Conservation (phyloP, 2,797 vertebrate genomes). For the Apodemus agrarius region DNA sequence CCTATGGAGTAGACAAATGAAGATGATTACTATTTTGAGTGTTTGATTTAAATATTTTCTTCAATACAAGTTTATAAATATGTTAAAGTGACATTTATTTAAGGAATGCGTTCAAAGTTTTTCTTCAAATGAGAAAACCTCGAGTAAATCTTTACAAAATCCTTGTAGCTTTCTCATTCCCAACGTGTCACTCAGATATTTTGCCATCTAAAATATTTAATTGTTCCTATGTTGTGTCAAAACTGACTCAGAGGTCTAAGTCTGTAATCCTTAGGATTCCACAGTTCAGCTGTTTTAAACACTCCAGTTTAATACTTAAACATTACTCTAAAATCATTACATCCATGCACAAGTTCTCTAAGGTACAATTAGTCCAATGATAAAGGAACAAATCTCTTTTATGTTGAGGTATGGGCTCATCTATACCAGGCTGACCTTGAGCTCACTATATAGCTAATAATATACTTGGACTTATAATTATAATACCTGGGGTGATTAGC, state of each 20-base stretch:
- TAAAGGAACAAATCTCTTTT: background rate
- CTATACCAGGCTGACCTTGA: background rate
- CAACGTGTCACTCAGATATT: background rate
- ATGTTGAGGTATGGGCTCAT: background rate
- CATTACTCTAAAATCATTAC: background rate
- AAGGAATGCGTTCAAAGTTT: background rate
- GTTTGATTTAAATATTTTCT: background rate
- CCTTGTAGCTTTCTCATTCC: background rate
- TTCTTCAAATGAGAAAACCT: slow-evolving; percentile 1
- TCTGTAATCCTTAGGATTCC: background rate
- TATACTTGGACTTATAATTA: background rate
- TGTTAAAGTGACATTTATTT: background rate
- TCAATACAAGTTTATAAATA: background rate
- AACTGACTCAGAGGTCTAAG: background rate
- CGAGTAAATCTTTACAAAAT: background rate
- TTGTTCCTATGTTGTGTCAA: background rate
- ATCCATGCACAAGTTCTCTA: background rate
- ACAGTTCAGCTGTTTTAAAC: background rate
- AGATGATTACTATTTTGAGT: background rate
- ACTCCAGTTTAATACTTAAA: background rate
- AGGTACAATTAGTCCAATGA: background rate
- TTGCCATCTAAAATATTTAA: background rate
- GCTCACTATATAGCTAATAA: background rate
- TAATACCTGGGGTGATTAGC: background rate
- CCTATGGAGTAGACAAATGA: background rate